Evolutionary conservation across 2,113 vertebrate species (phyloP).

Genomic region (Cheirogaleus medius): DNA sequence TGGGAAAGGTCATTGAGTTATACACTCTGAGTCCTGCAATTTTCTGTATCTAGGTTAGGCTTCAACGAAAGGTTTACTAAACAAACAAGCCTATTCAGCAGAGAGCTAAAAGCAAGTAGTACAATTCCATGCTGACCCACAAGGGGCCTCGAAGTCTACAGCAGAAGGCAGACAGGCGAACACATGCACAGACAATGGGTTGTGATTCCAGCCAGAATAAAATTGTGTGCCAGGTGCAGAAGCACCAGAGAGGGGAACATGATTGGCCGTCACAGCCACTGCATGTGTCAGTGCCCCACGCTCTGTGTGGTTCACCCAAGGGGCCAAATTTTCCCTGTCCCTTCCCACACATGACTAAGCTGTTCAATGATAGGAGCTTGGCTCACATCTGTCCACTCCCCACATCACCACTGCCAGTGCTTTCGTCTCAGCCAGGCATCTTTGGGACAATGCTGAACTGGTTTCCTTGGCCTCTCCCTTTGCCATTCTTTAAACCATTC

Average conservation of each 20-base stretch:
- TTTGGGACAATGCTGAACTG: accelerated
- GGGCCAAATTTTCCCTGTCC: not conserved
- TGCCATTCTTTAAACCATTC: not conserved
- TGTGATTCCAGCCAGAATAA: too few relatives aligned
- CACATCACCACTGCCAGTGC: not conserved
- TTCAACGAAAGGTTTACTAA: not conserved
- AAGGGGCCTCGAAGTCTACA: not conserved
- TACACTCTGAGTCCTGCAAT: not conserved
- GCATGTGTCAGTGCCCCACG: not conserved
- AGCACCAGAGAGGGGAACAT: accelerated
- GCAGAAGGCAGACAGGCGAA: not conserved
- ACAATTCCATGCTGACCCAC: not conserved
- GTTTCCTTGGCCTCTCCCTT: not conserved
- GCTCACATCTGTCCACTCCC: not conserved
- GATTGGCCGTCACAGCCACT: not conserved
- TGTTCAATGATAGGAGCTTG: not conserved
- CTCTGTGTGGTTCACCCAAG: not conserved
- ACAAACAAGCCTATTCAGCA: not conserved
- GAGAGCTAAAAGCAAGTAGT: not conserved
- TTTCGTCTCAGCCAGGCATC: too few relatives aligned
- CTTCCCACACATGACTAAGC: not conserved
- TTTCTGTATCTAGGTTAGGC: not conserved
- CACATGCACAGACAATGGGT: accelerated
- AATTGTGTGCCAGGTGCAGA: not conserved
- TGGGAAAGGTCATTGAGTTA: not conserved